phyloP scores from a whole-genome alignment of 2,113 vertebrate genomes.

The Taxidea taxus region DNA sequence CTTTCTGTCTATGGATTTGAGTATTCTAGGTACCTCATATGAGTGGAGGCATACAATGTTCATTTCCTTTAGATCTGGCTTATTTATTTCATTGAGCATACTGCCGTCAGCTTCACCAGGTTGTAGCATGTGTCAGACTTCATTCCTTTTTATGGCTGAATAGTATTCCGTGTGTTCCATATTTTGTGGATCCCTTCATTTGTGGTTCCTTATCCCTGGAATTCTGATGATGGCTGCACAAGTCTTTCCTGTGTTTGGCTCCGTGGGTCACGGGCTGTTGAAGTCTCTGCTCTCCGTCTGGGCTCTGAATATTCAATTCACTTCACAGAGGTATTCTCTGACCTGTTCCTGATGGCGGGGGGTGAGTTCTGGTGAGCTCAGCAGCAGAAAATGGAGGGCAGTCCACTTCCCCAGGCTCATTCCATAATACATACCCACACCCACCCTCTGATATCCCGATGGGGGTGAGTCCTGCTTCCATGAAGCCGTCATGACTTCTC shows the following conservation, averaged over 20 bases:
- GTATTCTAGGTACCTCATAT: background rate
- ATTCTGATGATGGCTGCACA: background rate
- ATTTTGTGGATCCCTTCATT: background rate
- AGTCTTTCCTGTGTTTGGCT: background rate
- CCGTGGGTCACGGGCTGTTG: background rate
- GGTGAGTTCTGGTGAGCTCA: background rate
- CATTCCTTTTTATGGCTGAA: background rate
- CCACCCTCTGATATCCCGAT: no score
- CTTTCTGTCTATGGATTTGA: background rate
- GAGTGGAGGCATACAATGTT: no score
- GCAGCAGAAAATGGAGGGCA: background rate
- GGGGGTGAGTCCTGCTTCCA: background rate
- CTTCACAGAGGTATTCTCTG: background rate
- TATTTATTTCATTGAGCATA: background rate
- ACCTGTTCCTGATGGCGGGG: background rate
- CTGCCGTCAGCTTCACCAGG: rapidly evolving
- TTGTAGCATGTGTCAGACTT: background rate
- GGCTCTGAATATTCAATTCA: background rate
- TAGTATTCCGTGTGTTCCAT: background rate
- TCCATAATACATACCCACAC: background rate
- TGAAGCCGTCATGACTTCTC: background rate
- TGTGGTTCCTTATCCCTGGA: background rate
- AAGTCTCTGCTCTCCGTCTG: background rate
- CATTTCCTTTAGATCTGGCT: background rate
- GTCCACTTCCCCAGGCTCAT: background rate